Base-by-base conservation (phyloP, 2,888 invertebrate genomes). In the Dryadula phaetusa region DNA sequence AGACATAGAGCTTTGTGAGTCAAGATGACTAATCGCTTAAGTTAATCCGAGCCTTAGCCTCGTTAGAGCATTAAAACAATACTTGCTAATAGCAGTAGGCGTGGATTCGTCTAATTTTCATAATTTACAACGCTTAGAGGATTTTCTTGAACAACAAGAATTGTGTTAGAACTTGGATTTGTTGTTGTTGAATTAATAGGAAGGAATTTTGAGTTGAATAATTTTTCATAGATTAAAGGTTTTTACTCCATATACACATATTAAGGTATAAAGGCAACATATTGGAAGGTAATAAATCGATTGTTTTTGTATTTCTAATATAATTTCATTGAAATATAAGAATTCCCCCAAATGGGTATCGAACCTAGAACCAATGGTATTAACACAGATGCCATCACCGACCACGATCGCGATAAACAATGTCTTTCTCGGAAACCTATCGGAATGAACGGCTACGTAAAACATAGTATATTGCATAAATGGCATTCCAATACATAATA, bases 11-110 rank as follows among this genome's bases (percentile, higher is more conserved):
- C 62, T 64, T 65, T 32, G 28, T 73, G 73, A 74, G 42, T 74
- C 73, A 74, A 66, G 34, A 0, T 49, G 47, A 52, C 58, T 62
- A 46, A 61, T 58, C 28, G 64, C 66, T 71, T 71, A 66, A 71
- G 72, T 72, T 71, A 71, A 71, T 67, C 71, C 62, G 66, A 72
- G 70, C 56, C 67, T 61, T 73, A 73, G 69, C 70, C 75, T 73
- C 70, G 72, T 75, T 73, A 73, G 69, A 68, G 63, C 72, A 72
- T 72, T 69, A 63, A 64, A 67, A 74, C 73, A 75, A 75, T 71
- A 66, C 56, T 54, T 42, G 58, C 49, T 47, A 63, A 63, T 70
- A 16, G 4, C 16, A 16, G 67, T 70, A 66, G 67, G 70, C 70
- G 68, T 62, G 62, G 66, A 58, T 66, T 60, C 60, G 64, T 64